These are phyloP conservation scores for Macrocentrus cingulum DNA, from an alignment of 1,140 invertebrate genomes.

Conservation along the genomic window DNA sequence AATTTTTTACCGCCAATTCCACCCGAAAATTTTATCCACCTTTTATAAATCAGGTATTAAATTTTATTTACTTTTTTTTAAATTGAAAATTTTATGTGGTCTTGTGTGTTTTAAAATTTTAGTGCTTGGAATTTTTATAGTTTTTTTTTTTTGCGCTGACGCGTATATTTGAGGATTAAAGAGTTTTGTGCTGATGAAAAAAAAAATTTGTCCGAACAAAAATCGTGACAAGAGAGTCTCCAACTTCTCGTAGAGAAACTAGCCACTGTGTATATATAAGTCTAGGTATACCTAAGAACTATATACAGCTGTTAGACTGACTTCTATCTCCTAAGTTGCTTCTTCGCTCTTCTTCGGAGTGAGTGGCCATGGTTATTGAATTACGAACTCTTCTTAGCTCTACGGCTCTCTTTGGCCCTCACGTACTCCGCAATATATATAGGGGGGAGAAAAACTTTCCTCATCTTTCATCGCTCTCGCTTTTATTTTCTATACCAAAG, in stretches of 20 bases:
- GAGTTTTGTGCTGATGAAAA: no score
- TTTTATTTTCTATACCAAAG: no score
- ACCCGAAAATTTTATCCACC: neutral
- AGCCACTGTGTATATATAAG: no score
- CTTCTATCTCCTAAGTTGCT: slow-evolving; percentile 26
- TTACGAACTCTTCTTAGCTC: slow-evolving; percentile 60
- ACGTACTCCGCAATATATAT: slow-evolving; percentile 3
- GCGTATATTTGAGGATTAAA: no score
- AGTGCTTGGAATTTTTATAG: no score
- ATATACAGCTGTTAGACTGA: no score
- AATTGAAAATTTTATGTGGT: neutral
- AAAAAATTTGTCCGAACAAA: no score
- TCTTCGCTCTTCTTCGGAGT: slow-evolving; percentile 35
- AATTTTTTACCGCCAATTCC: neutral
- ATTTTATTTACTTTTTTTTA: neutral
- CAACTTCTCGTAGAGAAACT: no score
- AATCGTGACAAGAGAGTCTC: no score
- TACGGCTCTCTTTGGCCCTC: slow-evolving; percentile 49
- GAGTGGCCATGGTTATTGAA: slow-evolving; percentile 54
- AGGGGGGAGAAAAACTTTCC: neutral
- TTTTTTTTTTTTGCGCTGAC: no score
- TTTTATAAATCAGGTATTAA: neutral
- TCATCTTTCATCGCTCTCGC: no score
- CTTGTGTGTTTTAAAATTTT: neutral
- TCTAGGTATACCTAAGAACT: no score